Conservation (phyloP, 2,113 vertebrate genomes). For the Entomyzon cyanotis region DNA sequence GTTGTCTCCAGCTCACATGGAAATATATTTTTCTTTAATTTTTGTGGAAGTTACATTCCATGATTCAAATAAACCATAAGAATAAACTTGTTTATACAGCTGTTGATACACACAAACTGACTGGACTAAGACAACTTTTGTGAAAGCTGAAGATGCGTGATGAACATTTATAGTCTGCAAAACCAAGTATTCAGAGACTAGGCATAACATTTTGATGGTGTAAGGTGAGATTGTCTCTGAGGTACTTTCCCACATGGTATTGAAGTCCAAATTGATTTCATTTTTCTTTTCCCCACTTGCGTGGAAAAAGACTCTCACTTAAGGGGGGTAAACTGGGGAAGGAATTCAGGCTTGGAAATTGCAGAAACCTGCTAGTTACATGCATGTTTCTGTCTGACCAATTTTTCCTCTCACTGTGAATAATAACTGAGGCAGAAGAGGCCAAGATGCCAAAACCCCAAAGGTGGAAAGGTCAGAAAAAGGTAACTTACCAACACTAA, state of each 20-base stretch:
- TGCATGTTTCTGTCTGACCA: not conserved
- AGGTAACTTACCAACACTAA: not conserved
- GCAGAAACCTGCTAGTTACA: not conserved
- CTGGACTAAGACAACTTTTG: too few species aligned
- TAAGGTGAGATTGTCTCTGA: not conserved
- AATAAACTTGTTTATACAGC: not conserved
- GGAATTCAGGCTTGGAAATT: not conserved
- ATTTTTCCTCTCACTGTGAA: not conserved
- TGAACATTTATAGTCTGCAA: not conserved
- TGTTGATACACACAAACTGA: not conserved
- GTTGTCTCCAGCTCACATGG: not conserved
- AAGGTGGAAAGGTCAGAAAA: not conserved
- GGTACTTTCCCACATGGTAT: not conserved
- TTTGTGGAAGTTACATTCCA: not conserved
- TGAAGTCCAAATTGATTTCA: not conserved
- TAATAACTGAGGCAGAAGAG: not conserved
- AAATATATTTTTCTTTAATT: not conserved
- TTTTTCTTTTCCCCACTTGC: not conserved
- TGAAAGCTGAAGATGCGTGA: not conserved
- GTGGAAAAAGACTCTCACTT: not conserved
- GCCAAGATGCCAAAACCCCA: not conserved
- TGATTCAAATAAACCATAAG: not conserved
- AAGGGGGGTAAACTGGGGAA: not conserved
- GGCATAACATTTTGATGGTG: not conserved
- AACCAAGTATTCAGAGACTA: not conserved